These are phyloP conservation scores for Microplitis manilae DNA, from an alignment of 2,888 invertebrate species.

Conservation along the genomic window DNA sequence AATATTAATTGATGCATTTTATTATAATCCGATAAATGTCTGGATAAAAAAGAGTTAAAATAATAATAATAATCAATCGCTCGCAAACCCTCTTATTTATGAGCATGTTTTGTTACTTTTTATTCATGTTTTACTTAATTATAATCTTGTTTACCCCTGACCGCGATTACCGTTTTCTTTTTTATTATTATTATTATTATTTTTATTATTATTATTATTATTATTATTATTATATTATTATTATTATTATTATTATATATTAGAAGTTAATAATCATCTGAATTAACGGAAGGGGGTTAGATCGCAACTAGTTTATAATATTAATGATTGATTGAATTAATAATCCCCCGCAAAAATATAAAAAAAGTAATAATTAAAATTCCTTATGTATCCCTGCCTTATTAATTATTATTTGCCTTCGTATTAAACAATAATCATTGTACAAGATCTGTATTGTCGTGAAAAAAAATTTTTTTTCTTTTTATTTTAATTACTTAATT, in stretches of 20 bases:
- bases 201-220: conserved; percentile 24
- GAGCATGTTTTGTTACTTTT: conserved; percentile 68
- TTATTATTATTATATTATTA: background rate
- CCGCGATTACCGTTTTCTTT: conserved; percentile 38
- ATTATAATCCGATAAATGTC: conserved; percentile 41
- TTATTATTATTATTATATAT: conserved; percentile 3
- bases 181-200: conserved; percentile 2
- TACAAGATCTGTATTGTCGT: conserved; percentile 52
- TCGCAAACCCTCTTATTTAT: conserved; percentile 68
- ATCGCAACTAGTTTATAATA: conserved; percentile 60
- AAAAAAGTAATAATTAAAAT: conserved; percentile 41
- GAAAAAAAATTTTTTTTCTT: conserved; percentile 32
- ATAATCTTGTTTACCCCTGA: conserved; percentile 48
- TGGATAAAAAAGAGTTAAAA: conserved; percentile 44
- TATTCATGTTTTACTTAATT: conserved; percentile 65
- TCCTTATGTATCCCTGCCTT: conserved; percentile 40
- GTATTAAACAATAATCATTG: conserved; percentile 49
- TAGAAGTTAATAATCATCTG: conserved; percentile 9
- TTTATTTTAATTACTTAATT: conserved; percentile 27
- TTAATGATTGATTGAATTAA: conserved; percentile 49
- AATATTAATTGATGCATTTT: conserved; percentile 38
- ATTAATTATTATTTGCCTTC: conserved; percentile 50
- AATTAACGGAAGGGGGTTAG: conserved; percentile 46
- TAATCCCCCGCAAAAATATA: conserved; percentile 41
- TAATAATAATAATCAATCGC: conserved; percentile 60